These are phyloP conservation scores for Cotesia glomerata DNA, from an alignment of 1,140 invertebrate species.

Conservation along the genomic window DNA sequence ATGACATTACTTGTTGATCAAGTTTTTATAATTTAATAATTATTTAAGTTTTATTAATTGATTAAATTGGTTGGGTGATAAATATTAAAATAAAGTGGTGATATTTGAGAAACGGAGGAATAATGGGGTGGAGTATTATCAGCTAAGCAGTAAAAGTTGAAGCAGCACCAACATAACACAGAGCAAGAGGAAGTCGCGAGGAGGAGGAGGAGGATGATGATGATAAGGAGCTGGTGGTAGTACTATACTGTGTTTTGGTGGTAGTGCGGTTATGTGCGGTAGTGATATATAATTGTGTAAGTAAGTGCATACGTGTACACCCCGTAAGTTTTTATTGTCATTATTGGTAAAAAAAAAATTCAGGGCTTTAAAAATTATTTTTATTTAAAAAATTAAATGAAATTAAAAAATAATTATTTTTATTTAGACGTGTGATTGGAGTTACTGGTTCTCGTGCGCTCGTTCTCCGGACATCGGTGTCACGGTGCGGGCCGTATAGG, in stretches of 20 bases:
- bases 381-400: too few relatives aligned
- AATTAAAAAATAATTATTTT: background rate
- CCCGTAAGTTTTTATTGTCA: too few relatives aligned
- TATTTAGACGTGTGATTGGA: background rate
- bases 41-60: too few relatives aligned
- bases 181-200: background rate
- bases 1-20: background rate
- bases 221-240: constrained; percentile 14
- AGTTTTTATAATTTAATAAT: too few relatives aligned
- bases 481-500: constrained; percentile 41
- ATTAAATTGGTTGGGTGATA: too few relatives aligned
- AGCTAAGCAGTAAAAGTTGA: background rate
- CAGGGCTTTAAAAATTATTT: too few relatives aligned
- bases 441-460: constrained; percentile 3
- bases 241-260: constrained; percentile 30
- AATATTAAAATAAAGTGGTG: background rate
- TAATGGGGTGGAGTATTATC: constrained; percentile 25
- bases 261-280: constrained; percentile 45
- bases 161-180: background rate
- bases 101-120: background rate
- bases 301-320: background rate
- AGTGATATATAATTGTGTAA: constrained; percentile 34
- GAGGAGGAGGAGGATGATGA: constrained; percentile 1
- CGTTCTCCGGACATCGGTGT: constrained; percentile 25
- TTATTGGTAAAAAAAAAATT: too few relatives aligned